Evolutionary conservation across 2,797 vertebrate species (phyloP), one percentile per base, ranked within the genome.

Genomic region (Pteropus rufus): DNA sequence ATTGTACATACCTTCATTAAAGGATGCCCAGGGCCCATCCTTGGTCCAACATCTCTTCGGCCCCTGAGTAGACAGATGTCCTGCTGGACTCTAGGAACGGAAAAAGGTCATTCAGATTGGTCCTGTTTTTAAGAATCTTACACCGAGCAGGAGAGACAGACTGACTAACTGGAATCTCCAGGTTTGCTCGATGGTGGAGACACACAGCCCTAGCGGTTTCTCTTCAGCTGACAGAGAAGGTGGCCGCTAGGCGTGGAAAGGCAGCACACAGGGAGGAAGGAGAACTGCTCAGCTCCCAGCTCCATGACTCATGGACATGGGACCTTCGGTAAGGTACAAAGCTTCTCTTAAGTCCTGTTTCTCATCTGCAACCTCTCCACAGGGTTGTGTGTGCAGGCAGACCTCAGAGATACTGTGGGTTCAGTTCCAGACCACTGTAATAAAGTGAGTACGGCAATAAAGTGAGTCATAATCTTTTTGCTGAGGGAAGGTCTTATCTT

Each of bases 171-270:
- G 15, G 7, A 82, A 77, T 69, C 34, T 41, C 56, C 44, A 23
- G 44, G 23, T 65, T 49, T 92, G 31, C 64, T 60, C 69, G 39
- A 2, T 52, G 34, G 44, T 29, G 23, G 34, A 52, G 46, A 92
- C 34, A 18, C 3, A 4, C 1, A 3, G 26, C 6, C 44, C 65
- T n/a, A 49, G 21, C 3, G 1, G 26, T 26, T 31, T 0, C 1
- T 70, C 65, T 58, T 79, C 56, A 26, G 44, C 64, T 73, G 26
- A 82, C 0, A n/a, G 39, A 77, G 16, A 19, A 49, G 9, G 31
- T 18, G 19, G 26, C 29, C 16, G 1, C 5, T 26, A 36, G n/a
- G 18, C 0, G 0, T 15, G 39, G 52, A 93, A 16, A 89, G 44
- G 52, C 8, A 44, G 36, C 19, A 24, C 10, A 15, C 2, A 52